A percentile compares a stretch with the other conserved stretches of the same genome.
phyloP scores from a whole-genome alignment of 2,113 vertebrate species.

The Choloepus hoffmanni region DNA sequence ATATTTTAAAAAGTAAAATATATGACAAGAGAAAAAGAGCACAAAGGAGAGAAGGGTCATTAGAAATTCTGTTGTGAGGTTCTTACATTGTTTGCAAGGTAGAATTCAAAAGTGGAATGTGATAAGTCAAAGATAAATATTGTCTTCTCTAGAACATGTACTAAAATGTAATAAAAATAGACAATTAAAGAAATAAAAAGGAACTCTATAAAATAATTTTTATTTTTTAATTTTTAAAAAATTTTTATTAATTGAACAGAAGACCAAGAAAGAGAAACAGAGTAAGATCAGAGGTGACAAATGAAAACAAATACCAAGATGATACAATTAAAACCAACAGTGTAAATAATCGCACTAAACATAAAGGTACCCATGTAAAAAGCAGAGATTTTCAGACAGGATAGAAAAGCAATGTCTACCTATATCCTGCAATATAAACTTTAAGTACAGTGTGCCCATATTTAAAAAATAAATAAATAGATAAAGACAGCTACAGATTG shows the following conservation, averaged over 20 bases:
- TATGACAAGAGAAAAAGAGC: not conserved
- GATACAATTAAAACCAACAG: not conserved
- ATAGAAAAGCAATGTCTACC: not conserved
- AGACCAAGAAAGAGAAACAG: not conserved
- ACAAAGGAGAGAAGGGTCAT: not conserved
- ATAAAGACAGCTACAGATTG: not conserved
- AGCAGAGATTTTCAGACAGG: not conserved
- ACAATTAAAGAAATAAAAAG: not conserved
- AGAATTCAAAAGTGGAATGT: not conserved
- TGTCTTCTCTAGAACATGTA: not conserved
- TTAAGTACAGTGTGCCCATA: not conserved
- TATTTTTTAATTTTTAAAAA: too few species aligned
- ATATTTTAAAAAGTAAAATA: not conserved
- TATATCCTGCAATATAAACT: not conserved
- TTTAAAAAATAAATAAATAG: not conserved
- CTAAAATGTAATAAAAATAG: not conserved
- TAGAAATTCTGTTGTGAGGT: not conserved
- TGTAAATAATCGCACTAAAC: not conserved
- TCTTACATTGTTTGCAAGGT: not conserved
- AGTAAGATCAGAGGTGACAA: not conserved
- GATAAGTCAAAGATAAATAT: not conserved
- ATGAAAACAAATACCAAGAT: not conserved
- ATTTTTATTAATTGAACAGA: not conserved
- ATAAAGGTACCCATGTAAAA: not conserved
- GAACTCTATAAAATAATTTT: not conserved